Evolutionary conservation across 64 coral and sea anemone species (phyloP).

Genomic region (Porites lutea): DNA sequence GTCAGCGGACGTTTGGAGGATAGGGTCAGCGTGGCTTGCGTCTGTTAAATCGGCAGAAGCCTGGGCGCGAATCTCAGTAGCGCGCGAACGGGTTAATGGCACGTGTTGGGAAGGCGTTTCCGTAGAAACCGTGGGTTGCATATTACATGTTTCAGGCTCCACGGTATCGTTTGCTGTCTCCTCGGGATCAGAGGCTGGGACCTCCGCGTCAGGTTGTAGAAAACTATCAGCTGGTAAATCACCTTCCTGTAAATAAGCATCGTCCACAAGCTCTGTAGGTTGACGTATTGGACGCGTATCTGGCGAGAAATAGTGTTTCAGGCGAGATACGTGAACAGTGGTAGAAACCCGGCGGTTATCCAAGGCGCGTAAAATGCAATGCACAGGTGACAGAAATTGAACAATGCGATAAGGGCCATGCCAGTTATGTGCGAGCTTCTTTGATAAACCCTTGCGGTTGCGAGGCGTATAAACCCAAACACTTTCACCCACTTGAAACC

Average conservation of each 20-base stretch:
- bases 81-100: background rate
- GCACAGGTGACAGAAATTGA: constrained; percentile 39
- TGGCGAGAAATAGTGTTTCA: constrained; percentile 41
- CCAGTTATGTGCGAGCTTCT: background rate
- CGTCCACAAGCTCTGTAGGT: background rate
- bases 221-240: background rate
- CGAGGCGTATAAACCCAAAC: constrained; percentile 59
- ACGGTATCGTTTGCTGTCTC: accelerated
- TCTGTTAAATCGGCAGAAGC: background rate
- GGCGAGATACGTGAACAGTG: background rate
- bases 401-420: constrained; percentile 33
- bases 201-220: background rate
- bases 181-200: background rate
- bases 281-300: background rate
- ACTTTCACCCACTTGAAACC: constrained; percentile 11
- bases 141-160: too few species aligned
- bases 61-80: background rate
- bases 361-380: background rate
- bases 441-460: background rate
- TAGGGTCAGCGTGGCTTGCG: too few species aligned
- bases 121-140: too few species aligned
- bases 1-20: background rate
- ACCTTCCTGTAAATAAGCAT: background rate
- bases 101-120: too few species aligned
- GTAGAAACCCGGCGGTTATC: constrained; percentile 12